Evolutionary conservation across 2,888 invertebrate species (phyloP).

Genomic region (Andrena minutula): DNA sequence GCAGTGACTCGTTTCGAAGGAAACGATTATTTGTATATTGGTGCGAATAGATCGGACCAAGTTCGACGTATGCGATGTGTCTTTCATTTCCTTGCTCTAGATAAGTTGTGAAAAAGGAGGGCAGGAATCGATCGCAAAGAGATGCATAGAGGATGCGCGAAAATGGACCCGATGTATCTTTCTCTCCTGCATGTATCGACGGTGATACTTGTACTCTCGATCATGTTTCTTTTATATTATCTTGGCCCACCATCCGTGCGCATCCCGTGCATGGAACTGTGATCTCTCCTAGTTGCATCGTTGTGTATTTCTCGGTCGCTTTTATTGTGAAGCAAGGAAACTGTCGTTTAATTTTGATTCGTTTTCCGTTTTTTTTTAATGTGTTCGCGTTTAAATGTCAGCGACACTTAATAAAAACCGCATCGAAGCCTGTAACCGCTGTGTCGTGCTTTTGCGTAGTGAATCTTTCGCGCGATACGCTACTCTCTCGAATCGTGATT

Average conservation of each 20-base stretch:
- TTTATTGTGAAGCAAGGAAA: constrained; percentile 26
- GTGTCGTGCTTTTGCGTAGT: constrained; percentile 32
- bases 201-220: background rate
- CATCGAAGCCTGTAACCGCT: constrained; percentile 1
- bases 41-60: constrained; percentile 64
- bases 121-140: constrained; percentile 4
- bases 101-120: background rate
- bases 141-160: constrained; percentile 21
- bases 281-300: constrained; percentile 14
- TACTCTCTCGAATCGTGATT: constrained; percentile 48
- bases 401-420: constrained; percentile 12
- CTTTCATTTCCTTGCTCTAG: constrained; percentile 60
- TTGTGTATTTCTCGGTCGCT: constrained; percentile 17
- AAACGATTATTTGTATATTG: constrained; percentile 65
- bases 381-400: constrained; percentile 21
- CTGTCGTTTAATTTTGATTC: constrained; percentile 9
- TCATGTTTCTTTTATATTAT: background rate
- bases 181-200: background rate
- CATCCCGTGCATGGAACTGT: constrained; percentile 21
- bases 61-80: constrained; percentile 51
- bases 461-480: constrained; percentile 23
- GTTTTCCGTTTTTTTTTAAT: background rate
- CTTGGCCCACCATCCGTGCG: background rate
- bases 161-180: background rate
- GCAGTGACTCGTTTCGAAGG: constrained; percentile 40